Evolutionary conservation across 1,140 invertebrate species (phyloP).

Genomic region (Tetramorium parvispinum): DNA sequence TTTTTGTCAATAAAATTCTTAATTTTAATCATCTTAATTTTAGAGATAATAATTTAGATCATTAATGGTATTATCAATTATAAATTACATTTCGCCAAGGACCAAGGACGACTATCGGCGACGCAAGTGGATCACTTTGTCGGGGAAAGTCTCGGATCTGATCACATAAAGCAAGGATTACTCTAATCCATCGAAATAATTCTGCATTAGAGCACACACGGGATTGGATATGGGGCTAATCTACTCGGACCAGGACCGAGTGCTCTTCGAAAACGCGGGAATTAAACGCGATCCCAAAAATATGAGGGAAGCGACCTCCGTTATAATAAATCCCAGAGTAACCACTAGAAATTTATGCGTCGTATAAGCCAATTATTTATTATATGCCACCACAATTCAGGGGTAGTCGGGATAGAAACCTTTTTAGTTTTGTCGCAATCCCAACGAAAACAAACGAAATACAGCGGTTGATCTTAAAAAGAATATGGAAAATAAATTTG

Average conservation of each 20-base stretch:
- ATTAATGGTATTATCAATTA: not conserved
- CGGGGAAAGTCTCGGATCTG: slow-evolving; percentile 31
- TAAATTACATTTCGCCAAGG: not conserved
- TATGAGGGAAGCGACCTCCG: slow-evolving; percentile 70
- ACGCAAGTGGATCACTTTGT: slow-evolving; percentile 37
- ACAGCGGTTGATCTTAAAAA: not conserved
- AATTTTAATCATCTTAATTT: not conserved
- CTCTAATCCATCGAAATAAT: slow-evolving; percentile 71
- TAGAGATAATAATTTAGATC: not conserved
- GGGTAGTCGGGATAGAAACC: not conserved
- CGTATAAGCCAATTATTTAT: slow-evolving; percentile 74
- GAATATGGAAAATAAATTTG: not conserved
- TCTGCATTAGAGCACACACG: slow-evolving; percentile 66
- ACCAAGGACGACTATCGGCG: not conserved
- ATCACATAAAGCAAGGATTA: slow-evolving; percentile 63
- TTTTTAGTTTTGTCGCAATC: slow-evolving; percentile 7
- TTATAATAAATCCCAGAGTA: slow-evolving; percentile 75
- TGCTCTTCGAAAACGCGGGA: slow-evolving; percentile 68
- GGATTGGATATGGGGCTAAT: slow-evolving; percentile 65
- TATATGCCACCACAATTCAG: slow-evolving; percentile 41
- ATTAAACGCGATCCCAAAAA: slow-evolving; percentile 78
- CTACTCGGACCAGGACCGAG: slow-evolving; percentile 52
- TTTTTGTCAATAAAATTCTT: not conserved
- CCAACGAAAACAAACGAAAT: not conserved
- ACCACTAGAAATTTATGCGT: slow-evolving; percentile 66